Evolutionary conservation across 2,113 vertebrate species (phyloP).

Genomic region (Myotis brandtii): DNA sequence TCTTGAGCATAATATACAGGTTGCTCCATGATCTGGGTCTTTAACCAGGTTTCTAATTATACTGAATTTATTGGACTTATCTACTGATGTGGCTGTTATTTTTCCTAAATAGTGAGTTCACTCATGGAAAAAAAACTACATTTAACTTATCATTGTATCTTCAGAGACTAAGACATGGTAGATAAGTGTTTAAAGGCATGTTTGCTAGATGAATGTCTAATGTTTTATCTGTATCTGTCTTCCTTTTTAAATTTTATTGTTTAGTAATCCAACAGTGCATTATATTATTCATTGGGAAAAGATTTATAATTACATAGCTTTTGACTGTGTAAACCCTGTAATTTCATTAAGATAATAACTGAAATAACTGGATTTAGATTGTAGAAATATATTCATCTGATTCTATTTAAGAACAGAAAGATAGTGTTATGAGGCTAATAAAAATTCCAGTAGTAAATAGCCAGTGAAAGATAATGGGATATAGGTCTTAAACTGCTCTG

Average conservation of each 20-base stretch:
- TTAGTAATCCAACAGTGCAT: background rate
- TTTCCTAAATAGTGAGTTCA: background rate
- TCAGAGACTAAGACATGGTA: background rate
- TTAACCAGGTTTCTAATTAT: background rate
- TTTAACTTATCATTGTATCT: background rate
- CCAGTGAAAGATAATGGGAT: background rate
- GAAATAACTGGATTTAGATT: background rate
- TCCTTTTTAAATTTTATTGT: conserved; percentile 8
- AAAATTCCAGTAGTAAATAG: background rate
- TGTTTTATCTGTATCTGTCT: background rate
- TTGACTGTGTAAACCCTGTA: background rate
- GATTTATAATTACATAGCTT: background rate
- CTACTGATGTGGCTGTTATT: background rate
- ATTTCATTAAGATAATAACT: conserved; percentile 54
- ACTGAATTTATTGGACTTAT: background rate
- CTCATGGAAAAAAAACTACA: background rate
- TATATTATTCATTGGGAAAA: background rate
- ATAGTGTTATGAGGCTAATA: background rate
- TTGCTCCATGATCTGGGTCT: background rate
- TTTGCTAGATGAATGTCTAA: background rate
- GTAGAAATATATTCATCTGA: background rate
- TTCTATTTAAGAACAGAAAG: conserved; percentile 25
- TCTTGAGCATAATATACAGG: background rate
- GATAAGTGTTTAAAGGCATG: background rate
- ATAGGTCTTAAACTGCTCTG: background rate